phyloP scores from a whole-genome alignment of 2,113 vertebrate species.

The Lethenteron reissneri region DNA sequence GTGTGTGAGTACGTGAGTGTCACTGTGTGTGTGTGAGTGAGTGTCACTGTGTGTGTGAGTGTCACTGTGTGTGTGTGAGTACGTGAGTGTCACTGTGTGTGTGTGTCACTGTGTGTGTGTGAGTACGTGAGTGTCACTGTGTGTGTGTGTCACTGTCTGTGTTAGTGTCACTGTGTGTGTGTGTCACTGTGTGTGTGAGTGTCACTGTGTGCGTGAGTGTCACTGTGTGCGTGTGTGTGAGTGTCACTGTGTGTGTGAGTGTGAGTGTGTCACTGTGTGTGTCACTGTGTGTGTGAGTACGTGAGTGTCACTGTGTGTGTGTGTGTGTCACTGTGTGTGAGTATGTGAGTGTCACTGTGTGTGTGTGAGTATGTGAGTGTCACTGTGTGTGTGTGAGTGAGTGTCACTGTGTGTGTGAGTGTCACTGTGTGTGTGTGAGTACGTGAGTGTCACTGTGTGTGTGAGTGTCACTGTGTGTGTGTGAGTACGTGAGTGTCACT shows the following conservation, averaged over 20 bases:
- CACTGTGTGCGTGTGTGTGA: background rate
- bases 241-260: background rate
- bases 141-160: background rate
- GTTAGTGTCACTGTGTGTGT: background rate
- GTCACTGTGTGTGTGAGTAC: background rate
- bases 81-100: background rate
- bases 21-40: background rate
- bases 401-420: background rate
- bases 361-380: background rate
- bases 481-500: background rate
- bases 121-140: background rate
- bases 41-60: background rate
- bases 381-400: background rate
- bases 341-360: background rate
- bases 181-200: background rate
- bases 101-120: slow-evolving; percentile 1
- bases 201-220: background rate
- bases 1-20: background rate
- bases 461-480: background rate
- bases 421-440: background rate
- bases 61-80: background rate
- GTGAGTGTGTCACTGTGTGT: background rate
- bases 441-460: background rate
- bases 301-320: background rate
- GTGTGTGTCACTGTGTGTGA: background rate